phyloP scores from a whole-genome alignment of 2,797 vertebrate species.

The Rhabdophis nuchalis region DNA sequence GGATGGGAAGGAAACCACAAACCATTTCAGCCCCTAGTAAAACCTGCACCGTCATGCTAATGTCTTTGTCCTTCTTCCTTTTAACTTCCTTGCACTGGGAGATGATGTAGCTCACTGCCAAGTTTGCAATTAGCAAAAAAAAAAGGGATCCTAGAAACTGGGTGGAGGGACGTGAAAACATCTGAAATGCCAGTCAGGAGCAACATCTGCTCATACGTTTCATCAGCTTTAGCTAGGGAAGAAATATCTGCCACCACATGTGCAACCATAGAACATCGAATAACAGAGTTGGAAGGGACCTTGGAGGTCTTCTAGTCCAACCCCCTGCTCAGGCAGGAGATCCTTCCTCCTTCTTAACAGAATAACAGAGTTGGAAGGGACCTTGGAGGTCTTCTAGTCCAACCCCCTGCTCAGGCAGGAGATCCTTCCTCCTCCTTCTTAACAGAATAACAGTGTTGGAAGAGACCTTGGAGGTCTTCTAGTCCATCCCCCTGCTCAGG shows the following conservation, averaged over 20 bases:
- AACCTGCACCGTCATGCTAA: background rate
- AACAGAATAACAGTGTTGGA: too few species aligned
- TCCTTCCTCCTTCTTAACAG: too few species aligned
- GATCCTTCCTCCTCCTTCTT: too few species aligned
- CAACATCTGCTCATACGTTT: conserved; percentile 41
- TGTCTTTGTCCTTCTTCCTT: background rate
- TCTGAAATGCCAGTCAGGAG: background rate
- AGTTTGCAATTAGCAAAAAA: conserved; percentile 42
- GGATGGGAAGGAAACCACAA: conserved; percentile 30
- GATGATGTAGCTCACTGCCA: background rate
- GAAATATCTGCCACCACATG: background rate
- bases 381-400: too few species aligned
- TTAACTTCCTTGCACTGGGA: conserved; percentile 27
- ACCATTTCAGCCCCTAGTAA: conserved; percentile 34
- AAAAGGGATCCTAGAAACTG: conserved; percentile 25
- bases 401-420: too few species aligned
- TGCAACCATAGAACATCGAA: background rate
- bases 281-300: background rate
- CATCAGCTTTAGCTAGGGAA: conserved; percentile 21
- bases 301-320: background rate
- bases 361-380: too few species aligned
- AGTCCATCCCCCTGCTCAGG: too few species aligned
- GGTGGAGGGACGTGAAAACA: background rate
- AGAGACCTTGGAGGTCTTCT: too few species aligned
- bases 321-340: too few species aligned